Percentiles rank a stretch among this genome's conserved stretches.
Evolutionary conservation across 2,113 vertebrate genomes (phyloP).

Genomic region (Pituophis catenifer): DNA sequence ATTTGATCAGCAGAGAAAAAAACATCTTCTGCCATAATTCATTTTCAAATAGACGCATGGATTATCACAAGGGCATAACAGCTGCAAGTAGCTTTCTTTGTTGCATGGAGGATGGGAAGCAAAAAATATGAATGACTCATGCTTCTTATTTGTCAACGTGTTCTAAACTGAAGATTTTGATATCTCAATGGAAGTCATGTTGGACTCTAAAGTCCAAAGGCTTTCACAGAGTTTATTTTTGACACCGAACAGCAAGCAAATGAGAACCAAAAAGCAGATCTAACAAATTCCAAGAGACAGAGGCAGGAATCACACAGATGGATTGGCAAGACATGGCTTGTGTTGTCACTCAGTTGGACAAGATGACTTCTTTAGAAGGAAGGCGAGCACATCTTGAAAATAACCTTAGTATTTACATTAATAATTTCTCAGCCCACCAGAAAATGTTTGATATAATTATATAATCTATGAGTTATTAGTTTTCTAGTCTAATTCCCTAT

Average conservation of each 20-base stretch:
- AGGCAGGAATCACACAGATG: background rate
- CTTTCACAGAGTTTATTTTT: background rate
- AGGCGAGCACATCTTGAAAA: background rate
- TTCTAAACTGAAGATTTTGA: background rate
- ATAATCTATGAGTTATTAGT: background rate
- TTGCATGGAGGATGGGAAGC: background rate
- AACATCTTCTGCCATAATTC: background rate
- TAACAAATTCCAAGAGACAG: background rate
- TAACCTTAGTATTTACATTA: background rate
- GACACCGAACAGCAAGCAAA: background rate
- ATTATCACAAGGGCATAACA: background rate
- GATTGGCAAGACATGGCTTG: background rate
- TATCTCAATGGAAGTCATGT: background rate
- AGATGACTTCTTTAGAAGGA: background rate
- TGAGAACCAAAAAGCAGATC: background rate
- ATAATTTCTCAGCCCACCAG: background rate
- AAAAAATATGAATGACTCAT: background rate
- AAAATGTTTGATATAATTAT: background rate
- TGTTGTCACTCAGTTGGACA: background rate
- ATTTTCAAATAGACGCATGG: background rate
- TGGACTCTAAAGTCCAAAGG: background rate
- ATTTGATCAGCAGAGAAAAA: constrained; percentile 18
- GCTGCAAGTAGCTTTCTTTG: background rate
- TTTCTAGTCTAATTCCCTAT: background rate
- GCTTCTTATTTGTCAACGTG: background rate